phyloP scores from a whole-genome alignment of 2,113 vertebrate genomes.

The Gasterosteus aculeatus region DNA sequence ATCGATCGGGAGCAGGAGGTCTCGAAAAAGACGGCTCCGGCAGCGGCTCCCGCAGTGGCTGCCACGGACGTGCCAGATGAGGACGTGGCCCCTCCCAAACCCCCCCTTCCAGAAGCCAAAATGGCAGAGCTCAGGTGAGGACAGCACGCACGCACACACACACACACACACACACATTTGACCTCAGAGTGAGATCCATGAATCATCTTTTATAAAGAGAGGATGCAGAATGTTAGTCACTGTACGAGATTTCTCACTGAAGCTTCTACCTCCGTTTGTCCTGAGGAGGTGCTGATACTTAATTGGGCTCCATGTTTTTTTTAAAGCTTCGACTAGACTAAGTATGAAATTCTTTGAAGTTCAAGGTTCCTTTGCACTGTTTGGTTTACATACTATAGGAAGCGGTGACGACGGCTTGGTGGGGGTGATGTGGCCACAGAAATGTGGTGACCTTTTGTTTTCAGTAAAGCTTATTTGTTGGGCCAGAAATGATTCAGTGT shows the following conservation, averaged over 20 bases:
- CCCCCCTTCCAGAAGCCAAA: constrained; percentile 93
- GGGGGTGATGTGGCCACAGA: not conserved
- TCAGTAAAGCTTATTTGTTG: constrained; percentile 13
- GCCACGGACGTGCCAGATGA: constrained; percentile 83
- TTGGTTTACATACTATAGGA: not conserved
- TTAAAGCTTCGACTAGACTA: not conserved
- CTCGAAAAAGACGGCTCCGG: constrained; percentile 83
- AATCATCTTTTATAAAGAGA: not conserved
- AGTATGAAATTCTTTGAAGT: not conserved
- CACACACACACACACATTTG: not conserved
- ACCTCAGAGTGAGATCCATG: not conserved
- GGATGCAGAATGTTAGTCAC: not conserved
- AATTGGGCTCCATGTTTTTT: not conserved
- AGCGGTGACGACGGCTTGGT: not conserved
- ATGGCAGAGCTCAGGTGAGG: constrained; percentile 92
- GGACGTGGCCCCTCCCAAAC: constrained; percentile 94
- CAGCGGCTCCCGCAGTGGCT: constrained; percentile 79
- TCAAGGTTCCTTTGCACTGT: not conserved
- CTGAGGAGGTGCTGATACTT: not conserved
- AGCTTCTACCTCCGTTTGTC: not conserved
- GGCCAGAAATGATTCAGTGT: not conserved
- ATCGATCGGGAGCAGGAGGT: constrained; percentile 91
- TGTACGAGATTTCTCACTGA: not conserved
- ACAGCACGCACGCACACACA: not conserved
- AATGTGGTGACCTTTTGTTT: not conserved